A percentile compares a stretch with the other conserved stretches of the same genome.
phyloP scores from a whole-genome alignment of 2,797 vertebrate species.

The Trachurus trachurus region DNA sequence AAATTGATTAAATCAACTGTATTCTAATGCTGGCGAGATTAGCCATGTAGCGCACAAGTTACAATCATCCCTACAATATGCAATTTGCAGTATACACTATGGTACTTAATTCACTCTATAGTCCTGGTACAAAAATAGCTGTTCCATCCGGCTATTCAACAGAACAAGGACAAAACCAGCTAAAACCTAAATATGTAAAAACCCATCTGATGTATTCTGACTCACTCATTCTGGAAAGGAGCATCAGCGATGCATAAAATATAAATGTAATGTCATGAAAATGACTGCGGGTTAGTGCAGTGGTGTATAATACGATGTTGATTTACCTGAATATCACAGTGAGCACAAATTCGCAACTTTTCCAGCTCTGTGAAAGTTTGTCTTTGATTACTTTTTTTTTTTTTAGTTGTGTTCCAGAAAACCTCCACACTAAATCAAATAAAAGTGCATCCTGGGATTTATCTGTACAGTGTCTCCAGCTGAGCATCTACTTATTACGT shows the following conservation, averaged over 20 bases:
- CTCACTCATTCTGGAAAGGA: conserved; percentile 37
- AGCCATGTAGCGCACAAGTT: not conserved
- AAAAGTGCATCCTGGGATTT: conserved; percentile 56
- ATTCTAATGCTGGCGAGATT: not conserved
- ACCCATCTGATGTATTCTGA: conserved; percentile 29
- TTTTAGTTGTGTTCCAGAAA: conserved; percentile 48
- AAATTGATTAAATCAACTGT: not conserved
- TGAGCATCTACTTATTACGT: conserved; percentile 73
- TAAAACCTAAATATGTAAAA: conserved; percentile 35
- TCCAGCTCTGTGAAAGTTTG: conserved; percentile 31
- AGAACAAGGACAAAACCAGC: not conserved
- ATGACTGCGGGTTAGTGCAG: conserved; percentile 27
- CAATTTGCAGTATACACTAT: not conserved
- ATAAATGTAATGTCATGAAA: conserved; percentile 45
- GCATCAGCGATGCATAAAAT: conserved; percentile 35
- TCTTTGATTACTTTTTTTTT: conserved; percentile 42
- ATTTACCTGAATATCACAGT: conserved; percentile 38
- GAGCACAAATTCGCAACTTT: conserved; percentile 28
- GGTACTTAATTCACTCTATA: not conserved
- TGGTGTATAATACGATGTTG: conserved; percentile 14
- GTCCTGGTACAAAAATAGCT: conserved; percentile 3
- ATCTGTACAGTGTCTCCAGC: conserved; percentile 64
- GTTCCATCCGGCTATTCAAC: not conserved
- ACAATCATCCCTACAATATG: not conserved
- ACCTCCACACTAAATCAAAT: conserved; percentile 40